phyloP scores from a whole-genome alignment of 2,113 vertebrate species.

The Malurus melanocephalus region DNA sequence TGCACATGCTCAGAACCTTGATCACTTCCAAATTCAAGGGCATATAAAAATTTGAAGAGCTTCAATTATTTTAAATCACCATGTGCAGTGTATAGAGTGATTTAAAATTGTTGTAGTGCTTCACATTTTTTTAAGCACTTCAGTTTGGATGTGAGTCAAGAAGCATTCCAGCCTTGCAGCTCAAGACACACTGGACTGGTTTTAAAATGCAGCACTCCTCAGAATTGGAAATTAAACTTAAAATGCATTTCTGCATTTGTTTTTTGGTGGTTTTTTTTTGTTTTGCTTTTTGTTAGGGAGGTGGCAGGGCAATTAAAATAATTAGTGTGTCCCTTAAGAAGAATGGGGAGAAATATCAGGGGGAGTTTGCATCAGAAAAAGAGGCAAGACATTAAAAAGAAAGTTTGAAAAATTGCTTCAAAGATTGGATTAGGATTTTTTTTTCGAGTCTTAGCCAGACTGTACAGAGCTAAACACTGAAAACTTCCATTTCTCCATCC shows the following conservation, averaged over 20 bases:
- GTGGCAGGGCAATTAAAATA: neutral
- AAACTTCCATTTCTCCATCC: neutral
- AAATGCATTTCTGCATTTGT: neutral
- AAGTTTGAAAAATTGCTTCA: neutral
- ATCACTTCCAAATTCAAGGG: constrained; percentile 76
- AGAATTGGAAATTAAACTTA: neutral
- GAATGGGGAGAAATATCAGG: neutral
- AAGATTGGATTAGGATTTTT: neutral
- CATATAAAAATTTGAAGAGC: constrained; percentile 81
- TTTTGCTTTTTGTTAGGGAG: neutral
- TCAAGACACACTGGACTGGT: constrained; percentile 45
- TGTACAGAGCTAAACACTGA: neutral
- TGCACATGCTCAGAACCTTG: constrained; percentile 69
- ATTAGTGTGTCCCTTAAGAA: neutral
- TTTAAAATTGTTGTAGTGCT: constrained; percentile 78
- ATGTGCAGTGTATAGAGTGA: constrained; percentile 69
- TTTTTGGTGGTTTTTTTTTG: neutral
- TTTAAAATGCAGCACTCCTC: constrained; percentile 28
- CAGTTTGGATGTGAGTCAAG: constrained; percentile 73
- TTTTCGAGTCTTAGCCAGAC: neutral
- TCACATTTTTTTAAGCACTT: constrained; percentile 77
- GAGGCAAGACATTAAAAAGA: neutral
- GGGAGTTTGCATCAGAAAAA: neutral
- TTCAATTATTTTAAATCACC: constrained; percentile 83
- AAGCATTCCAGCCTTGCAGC: constrained; percentile 51